Base-by-base conservation (phyloP, 1,140 invertebrate species). In the Ganaspis sp. region DNA sequence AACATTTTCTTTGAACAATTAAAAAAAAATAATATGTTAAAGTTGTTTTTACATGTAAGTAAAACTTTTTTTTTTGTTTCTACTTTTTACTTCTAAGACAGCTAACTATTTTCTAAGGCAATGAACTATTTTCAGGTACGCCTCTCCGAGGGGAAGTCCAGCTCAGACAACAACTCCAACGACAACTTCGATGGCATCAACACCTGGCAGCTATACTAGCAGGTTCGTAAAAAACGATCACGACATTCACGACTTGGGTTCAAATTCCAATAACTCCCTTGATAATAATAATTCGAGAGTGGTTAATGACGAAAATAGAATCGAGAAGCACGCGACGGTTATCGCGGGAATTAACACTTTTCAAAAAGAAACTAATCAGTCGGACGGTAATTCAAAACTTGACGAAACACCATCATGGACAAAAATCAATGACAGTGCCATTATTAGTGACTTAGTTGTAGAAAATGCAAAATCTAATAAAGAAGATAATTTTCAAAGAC, bases 171-270 rank as follows among this genome's bases (percentile, higher is more conserved):
- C 85, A 53, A 83, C 87, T 79, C 87, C 82, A 34, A 77, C 80
- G 70, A 82, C 77, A 12, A 72, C 74, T 21, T 73, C 84, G 69
- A 80, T 80, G 58, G 84, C 87, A 53, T 79, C 89, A 23, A 83
- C 87, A 69, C 84, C 88, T 21, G 82, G 87, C 81, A 87, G 90
- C 81, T 91, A 91, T 86, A 91, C 90, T 84, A 91, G 90, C 90
- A 91, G 90, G 90, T 91, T 90, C 89, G 90, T 91, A 91, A 85
- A 81, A 85, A 86, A 88, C 85, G 86, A 85, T 87, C 84, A 89
- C 86, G 85, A 81, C 81, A 84, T 80, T 85, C 86, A 87, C 84
- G 80, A 89, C 86, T 84, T 84, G 84, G 88, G 76, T 87, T 90
- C 86, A 86, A 88, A 90, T 85, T 89, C 87, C 88, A 88, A 83